Percentiles rank a stretch among this genome's conserved stretches.
These are phyloP conservation scores for Myotis brandtii DNA, from an alignment of 2,113 vertebrate genomes.

Conservation along the genomic window DNA sequence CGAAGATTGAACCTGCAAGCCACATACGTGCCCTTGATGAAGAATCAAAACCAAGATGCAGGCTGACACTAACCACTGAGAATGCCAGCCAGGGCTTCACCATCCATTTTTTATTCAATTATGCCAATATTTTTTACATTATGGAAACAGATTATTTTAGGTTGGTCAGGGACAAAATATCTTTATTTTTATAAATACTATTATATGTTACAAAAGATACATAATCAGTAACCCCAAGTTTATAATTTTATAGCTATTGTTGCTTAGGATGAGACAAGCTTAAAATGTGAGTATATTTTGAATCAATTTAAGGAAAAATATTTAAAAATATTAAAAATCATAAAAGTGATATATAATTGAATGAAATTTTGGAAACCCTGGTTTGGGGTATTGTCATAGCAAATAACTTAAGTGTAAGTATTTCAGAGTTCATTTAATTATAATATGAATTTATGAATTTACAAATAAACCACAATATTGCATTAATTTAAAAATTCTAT, in stretches of 20 bases:
- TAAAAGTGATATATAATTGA: not conserved
- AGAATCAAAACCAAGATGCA: too few relatives aligned
- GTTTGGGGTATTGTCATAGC: not conserved
- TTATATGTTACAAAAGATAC: not conserved
- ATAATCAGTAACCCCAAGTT: not conserved
- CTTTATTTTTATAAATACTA: slow-evolving; percentile 17
- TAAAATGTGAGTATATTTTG: slow-evolving; percentile 37
- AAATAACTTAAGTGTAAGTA: not conserved
- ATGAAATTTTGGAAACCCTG: not conserved
- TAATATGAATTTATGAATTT: not conserved
- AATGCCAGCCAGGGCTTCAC: not conserved
- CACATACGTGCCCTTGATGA: too few relatives aligned
- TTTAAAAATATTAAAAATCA: not conserved
- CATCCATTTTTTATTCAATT: slow-evolving; percentile 5
- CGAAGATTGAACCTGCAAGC: too few relatives aligned
- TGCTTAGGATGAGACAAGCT: not conserved
- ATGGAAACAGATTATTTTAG: slow-evolving; percentile 28
- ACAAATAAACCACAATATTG: slow-evolving; percentile 36
- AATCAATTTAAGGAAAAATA: slow-evolving; percentile 8
- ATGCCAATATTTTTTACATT: not conserved
- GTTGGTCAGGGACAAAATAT: not conserved
- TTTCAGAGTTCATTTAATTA: not conserved
- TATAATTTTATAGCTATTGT: slow-evolving; percentile 13
- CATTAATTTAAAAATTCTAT: not conserved
- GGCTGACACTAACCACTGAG: too few relatives aligned